phyloP scores from a whole-genome alignment of 2,797 vertebrate species.

The Acanthiza pusilla region DNA sequence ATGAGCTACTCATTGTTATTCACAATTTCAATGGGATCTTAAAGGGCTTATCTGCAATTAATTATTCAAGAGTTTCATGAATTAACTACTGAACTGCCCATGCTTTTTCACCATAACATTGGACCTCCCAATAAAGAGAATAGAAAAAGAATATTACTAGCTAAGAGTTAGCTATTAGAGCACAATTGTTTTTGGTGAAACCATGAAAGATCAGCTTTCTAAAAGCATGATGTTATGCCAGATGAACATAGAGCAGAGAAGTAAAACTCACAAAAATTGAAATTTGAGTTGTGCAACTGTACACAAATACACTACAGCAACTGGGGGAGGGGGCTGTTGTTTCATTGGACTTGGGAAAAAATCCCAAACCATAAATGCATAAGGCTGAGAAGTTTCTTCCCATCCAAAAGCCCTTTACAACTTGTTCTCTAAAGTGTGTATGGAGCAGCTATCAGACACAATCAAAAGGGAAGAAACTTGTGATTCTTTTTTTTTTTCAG shows the following conservation, averaged over 20 bases:
- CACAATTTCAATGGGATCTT: not conserved
- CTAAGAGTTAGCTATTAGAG: not conserved
- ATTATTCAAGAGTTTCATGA: constrained; percentile 34
- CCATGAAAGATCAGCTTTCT: not conserved
- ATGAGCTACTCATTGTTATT: not conserved
- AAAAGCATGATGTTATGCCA: not conserved
- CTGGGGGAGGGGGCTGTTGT: not conserved
- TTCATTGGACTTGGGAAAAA: not conserved
- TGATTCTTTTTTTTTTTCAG: not conserved
- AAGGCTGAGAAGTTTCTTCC: not conserved
- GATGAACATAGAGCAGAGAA: not conserved
- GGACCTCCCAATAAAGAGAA: not conserved
- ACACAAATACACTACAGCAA: not conserved
- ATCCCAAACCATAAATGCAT: not conserved
- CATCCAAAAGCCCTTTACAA: not conserved
- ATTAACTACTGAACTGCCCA: constrained; percentile 5
- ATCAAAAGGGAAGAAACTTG: not conserved
- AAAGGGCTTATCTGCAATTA: not conserved
- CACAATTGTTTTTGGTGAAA: not conserved
- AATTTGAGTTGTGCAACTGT: not conserved
- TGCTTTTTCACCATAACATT: not conserved
- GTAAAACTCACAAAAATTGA: not conserved
- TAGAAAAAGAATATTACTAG: not conserved
- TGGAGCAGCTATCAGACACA: not conserved
- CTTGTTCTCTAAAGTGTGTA: not conserved